Base-by-base conservation (phyloP, 2,888 invertebrate species). In the Agonopterix heracliana region DNA sequence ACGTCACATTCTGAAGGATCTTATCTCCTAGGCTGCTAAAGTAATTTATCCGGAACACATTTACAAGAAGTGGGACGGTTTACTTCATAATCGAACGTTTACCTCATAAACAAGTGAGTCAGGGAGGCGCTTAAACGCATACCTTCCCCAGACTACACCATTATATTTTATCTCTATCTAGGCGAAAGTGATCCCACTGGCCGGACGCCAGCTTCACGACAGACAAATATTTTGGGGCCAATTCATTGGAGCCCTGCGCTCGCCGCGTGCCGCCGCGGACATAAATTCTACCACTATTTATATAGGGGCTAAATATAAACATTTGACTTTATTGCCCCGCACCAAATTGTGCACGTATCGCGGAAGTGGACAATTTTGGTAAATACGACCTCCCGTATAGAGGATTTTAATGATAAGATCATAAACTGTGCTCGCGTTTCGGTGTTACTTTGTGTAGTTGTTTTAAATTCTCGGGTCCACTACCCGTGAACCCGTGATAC, bases 111-210 rank as follows among this genome's bases (percentile, higher is more conserved):
- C 58, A 63, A 67, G 60, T 71, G 71, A 74, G 60, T 74, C 74
- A 74, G 59, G 54, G 53, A 53, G 53, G 46, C 59, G 54, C 49
- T 53, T 55, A 61, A 50, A 53, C 62, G 59, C 66, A 69, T 69
- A 66, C 45, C 38, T 47, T 54, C 51, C 66, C 67, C 72, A 76
- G 75, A 71, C 74, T 68, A 60, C 55, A 55, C 63, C 60, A 66
- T 75, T 68, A 74, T 75, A 75, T 50, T 75, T 74, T 75, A 75
- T 72, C 67, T 68, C 56, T 68, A 73, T 74, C 69, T 71, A 74
- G 65, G 67, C 72, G 84, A 86, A 82, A 88, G 83, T 85, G 84
- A 87, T 81, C 78, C 79, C 67, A 71, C 77, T 88, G 88, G 88
- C 84, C 55, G 44, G 49, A 47, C 46, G 81, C 87, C 88, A 88